Base-by-base conservation (phyloP, 1,140 invertebrate species). In the Oryzaephilus surinamensis region DNA sequence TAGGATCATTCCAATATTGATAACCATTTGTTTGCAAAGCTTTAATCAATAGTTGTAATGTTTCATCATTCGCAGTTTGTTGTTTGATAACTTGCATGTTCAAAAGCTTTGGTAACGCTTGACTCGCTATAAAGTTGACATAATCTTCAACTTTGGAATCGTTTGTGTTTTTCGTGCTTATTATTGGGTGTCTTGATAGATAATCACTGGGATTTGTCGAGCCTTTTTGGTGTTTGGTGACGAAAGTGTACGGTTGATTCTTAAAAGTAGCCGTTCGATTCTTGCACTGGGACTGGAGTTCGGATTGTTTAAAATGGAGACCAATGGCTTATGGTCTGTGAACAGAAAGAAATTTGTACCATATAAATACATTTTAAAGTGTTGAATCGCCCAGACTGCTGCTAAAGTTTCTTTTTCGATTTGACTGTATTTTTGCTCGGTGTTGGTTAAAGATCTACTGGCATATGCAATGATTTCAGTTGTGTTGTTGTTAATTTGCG, bases 361-460 rank as follows among this genome's bases (percentile, higher is more conserved):
- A 51, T 53, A 65, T 6, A 72, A 30, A 33, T 67, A 74, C 23
- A 71, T 47, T 33, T 72, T 63, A 48, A 73, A 72, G 36, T 66
- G 67, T 32, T 52, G 43, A 11, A 67, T 39, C 11, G 60, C 63
- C 54, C 59, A 67, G 24, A 69, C 36, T 20, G 73, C 60, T 3
- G 62, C 58, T 6, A 71, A 50, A 0, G 58, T 66, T 53, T 77
- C 72, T 43, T 65, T 65, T 31, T 77, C 68, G 4, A 70, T 50
- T 32, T 72, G 63, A 13, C 58, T 51, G 46, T 74, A 76, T 5
- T 65, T 65, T 39, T 52, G 46, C 48, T 77, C 66, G 1, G 63
- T 50, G 4, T 32, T 17, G 11, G 51, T 62, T 10, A 76, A 46
- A 3, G 64, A 59, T 23, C 63, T 48, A 11, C 69, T 73, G 0